These are phyloP conservation scores for Baryphthengus martii DNA, from an alignment of 2,113 vertebrate genomes.

Conservation along the genomic window DNA sequence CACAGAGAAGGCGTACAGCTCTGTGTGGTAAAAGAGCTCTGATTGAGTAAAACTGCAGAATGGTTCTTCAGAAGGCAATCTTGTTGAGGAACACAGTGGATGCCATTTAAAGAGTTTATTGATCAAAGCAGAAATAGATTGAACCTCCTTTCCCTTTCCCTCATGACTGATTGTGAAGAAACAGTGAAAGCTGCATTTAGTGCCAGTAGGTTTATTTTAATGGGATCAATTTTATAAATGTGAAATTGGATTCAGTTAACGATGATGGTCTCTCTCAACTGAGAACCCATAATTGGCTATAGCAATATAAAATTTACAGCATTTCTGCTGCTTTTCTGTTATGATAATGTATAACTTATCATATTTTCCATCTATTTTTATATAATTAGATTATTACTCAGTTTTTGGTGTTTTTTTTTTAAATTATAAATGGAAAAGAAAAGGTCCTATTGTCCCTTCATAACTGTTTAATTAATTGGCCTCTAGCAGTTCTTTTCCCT, in stretches of 20 bases:
- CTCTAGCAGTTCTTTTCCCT: neutral
- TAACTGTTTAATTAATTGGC: conserved; percentile 15
- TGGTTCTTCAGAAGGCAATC: neutral
- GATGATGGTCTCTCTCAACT: neutral
- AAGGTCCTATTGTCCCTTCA: neutral
- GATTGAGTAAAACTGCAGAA: neutral
- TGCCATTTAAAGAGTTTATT: neutral
- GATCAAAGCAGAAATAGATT: neutral
- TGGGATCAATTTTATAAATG: conserved; percentile 14
- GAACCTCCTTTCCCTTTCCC: neutral
- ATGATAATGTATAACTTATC: neutral
- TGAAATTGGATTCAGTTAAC: conserved; percentile 35
- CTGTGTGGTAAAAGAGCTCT: neutral
- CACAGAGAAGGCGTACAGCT: neutral
- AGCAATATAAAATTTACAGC: neutral
- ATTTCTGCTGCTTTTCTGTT: neutral
- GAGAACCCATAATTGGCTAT: neutral
- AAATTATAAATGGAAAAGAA: neutral
- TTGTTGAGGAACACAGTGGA: neutral
- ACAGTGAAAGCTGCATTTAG: neutral
- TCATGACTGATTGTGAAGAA: neutral
- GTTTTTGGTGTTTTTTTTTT: no score
- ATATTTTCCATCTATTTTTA: neutral
- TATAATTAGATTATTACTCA: neutral
- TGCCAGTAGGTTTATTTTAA: conserved; percentile 39